phyloP scores from a whole-genome alignment of 2,797 vertebrate species.

The Distichodus sexfasciatus region DNA sequence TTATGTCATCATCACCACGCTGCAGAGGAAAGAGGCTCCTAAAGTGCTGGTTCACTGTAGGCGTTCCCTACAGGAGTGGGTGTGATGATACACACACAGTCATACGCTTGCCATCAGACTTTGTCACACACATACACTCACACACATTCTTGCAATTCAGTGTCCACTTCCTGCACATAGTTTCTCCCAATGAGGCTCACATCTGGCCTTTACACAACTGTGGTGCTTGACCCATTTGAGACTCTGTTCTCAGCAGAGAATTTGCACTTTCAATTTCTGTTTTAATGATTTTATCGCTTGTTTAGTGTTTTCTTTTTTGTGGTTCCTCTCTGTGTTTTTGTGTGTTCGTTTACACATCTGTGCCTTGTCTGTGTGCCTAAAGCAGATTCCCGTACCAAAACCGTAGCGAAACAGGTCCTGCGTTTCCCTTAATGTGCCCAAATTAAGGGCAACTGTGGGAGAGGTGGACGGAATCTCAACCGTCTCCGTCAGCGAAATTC shows the following conservation, averaged over 20 bases:
- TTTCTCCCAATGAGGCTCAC: constrained; percentile 25
- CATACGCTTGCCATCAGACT: constrained; percentile 13
- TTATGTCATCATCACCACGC: constrained; percentile 86
- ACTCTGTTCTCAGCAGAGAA: constrained; percentile 41
- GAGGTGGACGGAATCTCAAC: background rate
- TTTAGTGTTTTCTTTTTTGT: constrained; percentile 36
- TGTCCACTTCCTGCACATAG: constrained; percentile 24
- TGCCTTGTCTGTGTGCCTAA: background rate
- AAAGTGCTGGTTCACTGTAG: constrained; percentile 93
- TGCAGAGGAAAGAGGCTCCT: constrained; percentile 90
- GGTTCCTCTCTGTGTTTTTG: constrained; percentile 39
- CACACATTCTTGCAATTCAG: background rate
- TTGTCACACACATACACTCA: constrained; percentile 41
- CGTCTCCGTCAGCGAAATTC: constrained; percentile 24
- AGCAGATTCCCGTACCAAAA: background rate
- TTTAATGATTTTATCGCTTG: constrained; percentile 29
- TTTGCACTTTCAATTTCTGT: constrained; percentile 65
- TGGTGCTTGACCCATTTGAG: constrained; percentile 50
- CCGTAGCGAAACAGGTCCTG: no score
- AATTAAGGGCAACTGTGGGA: constrained; percentile 29
- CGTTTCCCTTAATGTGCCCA: constrained; percentile 29
- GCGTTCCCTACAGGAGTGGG: constrained; percentile 97
- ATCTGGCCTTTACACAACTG: constrained; percentile 25
- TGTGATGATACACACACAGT: constrained; percentile 84
- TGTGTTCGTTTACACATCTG: constrained; percentile 3